These are phyloP conservation scores for Catagonus wagneri DNA, from an alignment of 2,113 vertebrate genomes.

Conservation along the genomic window DNA sequence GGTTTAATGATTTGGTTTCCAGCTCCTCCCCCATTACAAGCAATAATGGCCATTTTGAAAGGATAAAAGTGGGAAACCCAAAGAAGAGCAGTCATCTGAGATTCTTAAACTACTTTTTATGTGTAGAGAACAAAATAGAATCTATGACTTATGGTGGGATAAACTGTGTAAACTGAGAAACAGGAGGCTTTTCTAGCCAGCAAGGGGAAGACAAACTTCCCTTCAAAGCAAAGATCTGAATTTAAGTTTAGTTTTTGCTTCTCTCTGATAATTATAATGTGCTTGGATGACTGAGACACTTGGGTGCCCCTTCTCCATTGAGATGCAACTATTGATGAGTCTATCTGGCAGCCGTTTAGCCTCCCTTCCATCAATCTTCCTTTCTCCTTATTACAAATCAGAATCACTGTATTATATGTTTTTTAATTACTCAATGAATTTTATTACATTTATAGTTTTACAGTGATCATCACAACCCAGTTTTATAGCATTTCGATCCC, in stretches of 20 bases:
- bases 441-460: too few species aligned
- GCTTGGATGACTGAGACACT: slow-evolving; percentile 68
- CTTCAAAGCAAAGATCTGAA: slow-evolving; percentile 31
- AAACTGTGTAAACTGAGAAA: slow-evolving; percentile 75
- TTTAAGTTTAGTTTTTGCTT: slow-evolving; percentile 51
- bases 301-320: slow-evolving; percentile 51
- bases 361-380: slow-evolving; percentile 68
- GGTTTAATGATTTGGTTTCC: slow-evolving; percentile 6
- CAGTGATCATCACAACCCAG: too few species aligned
- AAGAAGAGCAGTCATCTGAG: slow-evolving; percentile 69
- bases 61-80: slow-evolving; percentile 50
- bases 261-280: slow-evolving; percentile 22
- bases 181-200: slow-evolving; percentile 65
- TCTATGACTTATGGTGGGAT: slow-evolving; percentile 71
- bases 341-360: slow-evolving; percentile 33
- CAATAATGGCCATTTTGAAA: slow-evolving; percentile 70
- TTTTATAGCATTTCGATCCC: too few species aligned
- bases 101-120: slow-evolving; percentile 77
- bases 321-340: slow-evolving; percentile 56
- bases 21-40: neutral
- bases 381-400: neutral
- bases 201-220: slow-evolving; percentile 49
- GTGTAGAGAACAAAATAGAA: slow-evolving; percentile 71
- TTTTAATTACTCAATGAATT: too few species aligned
- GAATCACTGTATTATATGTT: too few species aligned